A percentile compares a stretch with the other conserved stretches of the same genome.
Conservation (phyloP, 1,140 invertebrate genomes). For the Zaprionus tsacasi region DNA sequence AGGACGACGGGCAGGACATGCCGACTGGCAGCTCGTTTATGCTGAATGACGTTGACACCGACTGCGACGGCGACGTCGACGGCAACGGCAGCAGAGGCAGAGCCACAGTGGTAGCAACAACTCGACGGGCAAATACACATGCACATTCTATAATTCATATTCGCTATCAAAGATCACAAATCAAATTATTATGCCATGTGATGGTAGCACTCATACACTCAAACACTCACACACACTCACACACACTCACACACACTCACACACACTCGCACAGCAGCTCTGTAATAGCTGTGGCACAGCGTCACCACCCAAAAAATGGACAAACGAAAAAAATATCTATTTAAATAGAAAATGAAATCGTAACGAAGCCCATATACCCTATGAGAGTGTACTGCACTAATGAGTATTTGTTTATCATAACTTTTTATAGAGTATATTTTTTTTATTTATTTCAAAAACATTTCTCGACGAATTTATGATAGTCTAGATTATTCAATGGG, state of each 20-base stretch:
- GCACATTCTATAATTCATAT: conserved; percentile 76
- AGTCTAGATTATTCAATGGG: too few relatives aligned
- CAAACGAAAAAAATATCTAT: conserved; percentile 8
- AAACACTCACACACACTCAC: conserved; percentile 11
- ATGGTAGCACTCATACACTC: conserved; percentile 51
- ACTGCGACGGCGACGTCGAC: conserved; percentile 36
- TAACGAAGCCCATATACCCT: background rate
- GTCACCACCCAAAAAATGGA: conserved; percentile 38
- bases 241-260: conserved; percentile 15
- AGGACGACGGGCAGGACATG: conserved; percentile 36
- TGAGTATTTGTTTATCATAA: too few relatives aligned
- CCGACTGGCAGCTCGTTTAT: conserved; percentile 66
- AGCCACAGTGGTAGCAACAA: background rate
- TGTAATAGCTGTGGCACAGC: conserved; percentile 13
- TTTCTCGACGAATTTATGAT: too few relatives aligned
- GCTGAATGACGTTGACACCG: conserved; percentile 76
- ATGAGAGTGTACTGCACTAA: background rate
- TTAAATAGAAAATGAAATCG: background rate
- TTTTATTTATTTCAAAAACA: background rate
- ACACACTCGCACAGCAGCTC: conserved; percentile 2
- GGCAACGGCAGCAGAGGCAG: conserved; percentile 11
- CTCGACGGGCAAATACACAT: conserved; percentile 27
- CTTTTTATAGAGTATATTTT: too few relatives aligned
- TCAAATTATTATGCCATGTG: conserved; percentile 82
- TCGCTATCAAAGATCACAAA: conserved; percentile 83